Percentiles rank a stretch among this genome's conserved stretches.
Evolutionary conservation across 2,113 vertebrate species (phyloP).

Genomic region (Rissa tridactyla): DNA sequence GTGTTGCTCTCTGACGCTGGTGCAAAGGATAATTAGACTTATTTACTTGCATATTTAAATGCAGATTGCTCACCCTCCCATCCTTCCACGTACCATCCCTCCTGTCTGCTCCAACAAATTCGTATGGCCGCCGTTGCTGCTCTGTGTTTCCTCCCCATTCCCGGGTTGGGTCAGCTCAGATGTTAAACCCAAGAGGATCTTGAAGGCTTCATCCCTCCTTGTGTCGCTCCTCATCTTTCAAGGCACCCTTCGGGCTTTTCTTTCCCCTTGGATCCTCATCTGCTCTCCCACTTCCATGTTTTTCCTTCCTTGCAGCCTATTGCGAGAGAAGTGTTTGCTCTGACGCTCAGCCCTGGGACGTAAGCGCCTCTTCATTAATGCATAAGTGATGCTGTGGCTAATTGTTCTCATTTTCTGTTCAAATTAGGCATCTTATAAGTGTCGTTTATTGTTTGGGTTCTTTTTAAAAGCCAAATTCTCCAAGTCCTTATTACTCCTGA

Average conservation of each 20-base stretch:
- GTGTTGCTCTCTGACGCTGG: neutral
- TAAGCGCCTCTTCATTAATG: slow-evolving; percentile 3
- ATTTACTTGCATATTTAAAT: neutral
- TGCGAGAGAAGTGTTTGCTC: neutral
- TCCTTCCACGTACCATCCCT: neutral
- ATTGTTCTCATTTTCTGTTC: slow-evolving; percentile 21
- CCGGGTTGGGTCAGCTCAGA: neutral
- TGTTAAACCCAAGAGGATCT: neutral
- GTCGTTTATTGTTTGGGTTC: neutral
- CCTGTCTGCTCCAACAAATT: neutral
- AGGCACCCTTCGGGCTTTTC: neutral
- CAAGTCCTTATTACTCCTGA: neutral
- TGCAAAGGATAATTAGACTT: neutral
- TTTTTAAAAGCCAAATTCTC: neutral
- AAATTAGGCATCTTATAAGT: neutral
- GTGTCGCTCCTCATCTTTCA: neutral
- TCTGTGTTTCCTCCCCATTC: neutral
- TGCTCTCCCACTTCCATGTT: neutral
- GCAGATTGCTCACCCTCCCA: neutral
- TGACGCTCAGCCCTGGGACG: neutral
- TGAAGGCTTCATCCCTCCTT: neutral
- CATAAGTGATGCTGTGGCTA: neutral
- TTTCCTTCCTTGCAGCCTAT: neutral
- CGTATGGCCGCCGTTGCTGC: neutral
- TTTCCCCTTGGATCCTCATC: neutral